A percentile compares a stretch with the other conserved stretches of the same genome.
phyloP scores from a whole-genome alignment of 2,113 vertebrate genomes.

The Entomyzon cyanotis region DNA sequence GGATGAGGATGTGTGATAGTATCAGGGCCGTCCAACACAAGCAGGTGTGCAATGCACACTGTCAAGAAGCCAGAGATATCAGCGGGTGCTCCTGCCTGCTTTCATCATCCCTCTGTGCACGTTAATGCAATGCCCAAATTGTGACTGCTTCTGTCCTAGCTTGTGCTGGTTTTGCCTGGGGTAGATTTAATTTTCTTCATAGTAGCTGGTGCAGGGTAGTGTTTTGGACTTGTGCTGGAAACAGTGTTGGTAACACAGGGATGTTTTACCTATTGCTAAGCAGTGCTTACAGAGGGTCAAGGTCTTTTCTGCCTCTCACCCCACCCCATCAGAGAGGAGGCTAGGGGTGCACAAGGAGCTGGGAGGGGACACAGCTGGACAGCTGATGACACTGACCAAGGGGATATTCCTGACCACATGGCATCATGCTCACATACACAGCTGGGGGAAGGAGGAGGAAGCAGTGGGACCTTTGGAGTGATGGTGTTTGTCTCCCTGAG shows the following conservation, averaged over 20 bases:
- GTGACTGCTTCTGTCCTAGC: background rate
- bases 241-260: background rate
- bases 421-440: background rate
- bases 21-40: background rate
- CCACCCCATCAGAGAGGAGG: background rate
- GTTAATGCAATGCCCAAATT: fast-evolving
- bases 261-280: background rate
- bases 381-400: background rate
- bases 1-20: background rate
- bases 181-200: background rate
- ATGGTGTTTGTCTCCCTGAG: background rate
- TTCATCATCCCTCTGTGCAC: background rate
- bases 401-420: too few species aligned
- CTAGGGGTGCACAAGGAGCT: background rate
- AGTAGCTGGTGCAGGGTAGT: background rate
- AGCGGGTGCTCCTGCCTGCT: background rate
- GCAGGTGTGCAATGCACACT: fast-evolving
- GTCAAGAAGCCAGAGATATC: background rate
- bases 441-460: background rate
- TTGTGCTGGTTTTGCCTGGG: background rate
- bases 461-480: fast-evolving
- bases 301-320: background rate
- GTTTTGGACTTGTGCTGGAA: background rate
- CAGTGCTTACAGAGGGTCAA: background rate
- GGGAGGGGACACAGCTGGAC: background rate